Evolutionary conservation across 2,113 vertebrate genomes (phyloP).

Genomic region (Epinephelus cyanopodus): DNA sequence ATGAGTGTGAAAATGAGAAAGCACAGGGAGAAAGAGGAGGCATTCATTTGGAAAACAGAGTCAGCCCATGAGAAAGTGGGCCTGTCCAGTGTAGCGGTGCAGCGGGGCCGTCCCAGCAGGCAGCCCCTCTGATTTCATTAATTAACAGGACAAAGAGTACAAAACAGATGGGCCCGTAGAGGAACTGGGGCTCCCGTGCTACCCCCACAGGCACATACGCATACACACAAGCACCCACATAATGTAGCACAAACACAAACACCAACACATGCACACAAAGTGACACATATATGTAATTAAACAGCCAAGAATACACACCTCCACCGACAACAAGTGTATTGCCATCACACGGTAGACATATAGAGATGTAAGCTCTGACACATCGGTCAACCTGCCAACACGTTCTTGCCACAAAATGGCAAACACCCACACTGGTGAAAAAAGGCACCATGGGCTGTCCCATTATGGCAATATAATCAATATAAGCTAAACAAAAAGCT

Average conservation of each 20-base stretch:
- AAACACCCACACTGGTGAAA: conserved; percentile 47
- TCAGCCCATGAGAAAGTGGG: conserved; percentile 76
- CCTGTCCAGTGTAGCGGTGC: conserved; percentile 76
- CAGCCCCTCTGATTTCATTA: conserved; percentile 85
- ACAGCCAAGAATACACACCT: not conserved
- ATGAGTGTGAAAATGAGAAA: conserved; percentile 40
- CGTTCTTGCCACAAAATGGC: conserved; percentile 57
- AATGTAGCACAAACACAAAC: conserved; percentile 46
- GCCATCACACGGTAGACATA: not conserved
- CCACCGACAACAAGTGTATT: not conserved
- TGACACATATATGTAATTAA: conserved; percentile 38
- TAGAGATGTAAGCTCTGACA: conserved; percentile 29
- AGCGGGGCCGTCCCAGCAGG: conserved; percentile 81
- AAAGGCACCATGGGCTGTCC: conserved; percentile 46
- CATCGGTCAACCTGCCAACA: conserved; percentile 45
- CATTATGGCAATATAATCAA: conserved; percentile 67
- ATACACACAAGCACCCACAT: conserved; percentile 28
- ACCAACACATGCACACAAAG: conserved; percentile 31
- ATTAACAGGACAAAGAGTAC: conserved; percentile 86
- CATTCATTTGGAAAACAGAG: conserved; percentile 80
- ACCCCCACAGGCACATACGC: conserved; percentile 69
- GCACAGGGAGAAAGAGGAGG: conserved; percentile 54
- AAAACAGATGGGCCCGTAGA: conserved; percentile 85
- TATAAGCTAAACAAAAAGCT: conserved; percentile 68
- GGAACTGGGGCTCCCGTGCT: conserved; percentile 73